Percentiles rank a stretch among this genome's conserved stretches.
These are phyloP conservation scores for Tetranychus urticae DNA, from an alignment of 1,140 invertebrate species.

Conservation along the genomic window DNA sequence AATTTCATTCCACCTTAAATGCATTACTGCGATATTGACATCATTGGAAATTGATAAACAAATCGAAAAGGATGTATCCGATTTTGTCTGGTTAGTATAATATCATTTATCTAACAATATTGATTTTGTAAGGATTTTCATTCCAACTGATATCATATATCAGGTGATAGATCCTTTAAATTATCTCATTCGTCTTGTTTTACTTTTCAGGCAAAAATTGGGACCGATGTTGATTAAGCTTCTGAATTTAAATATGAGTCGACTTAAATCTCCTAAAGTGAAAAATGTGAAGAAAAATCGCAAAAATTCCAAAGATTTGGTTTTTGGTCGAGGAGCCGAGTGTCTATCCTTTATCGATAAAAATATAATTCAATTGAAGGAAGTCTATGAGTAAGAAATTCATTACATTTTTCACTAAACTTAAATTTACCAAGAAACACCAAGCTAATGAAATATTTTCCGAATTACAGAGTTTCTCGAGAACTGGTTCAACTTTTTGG, in stretches of 20 bases:
- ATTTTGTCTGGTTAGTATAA: too few relatives aligned
- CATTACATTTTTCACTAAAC: neutral
- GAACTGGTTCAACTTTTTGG: slow-evolving; percentile 65
- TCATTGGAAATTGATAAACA: too few relatives aligned
- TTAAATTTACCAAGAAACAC: too few relatives aligned
- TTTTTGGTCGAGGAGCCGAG: neutral
- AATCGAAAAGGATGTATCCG: too few relatives aligned
- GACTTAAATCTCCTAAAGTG: neutral
- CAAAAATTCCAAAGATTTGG: neutral
- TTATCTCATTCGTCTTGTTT: neutral
- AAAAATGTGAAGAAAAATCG: neutral
- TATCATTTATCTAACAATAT: neutral
- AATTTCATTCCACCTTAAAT: too few relatives aligned
- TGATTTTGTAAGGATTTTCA: too few relatives aligned
- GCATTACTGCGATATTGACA: too few relatives aligned
- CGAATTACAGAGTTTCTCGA: slow-evolving; percentile 45
- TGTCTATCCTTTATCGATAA: neutral
- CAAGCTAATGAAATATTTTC: neutral
- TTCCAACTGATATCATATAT: too few relatives aligned
- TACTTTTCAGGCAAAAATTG: neutral
- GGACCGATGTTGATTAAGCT: neutral
- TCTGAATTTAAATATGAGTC: neutral
- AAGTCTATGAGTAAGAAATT: neutral
- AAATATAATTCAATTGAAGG: neutral
- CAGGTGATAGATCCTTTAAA: neutral